phyloP scores from a whole-genome alignment of 2,797 vertebrate genomes.

The Chelon auratus region DNA sequence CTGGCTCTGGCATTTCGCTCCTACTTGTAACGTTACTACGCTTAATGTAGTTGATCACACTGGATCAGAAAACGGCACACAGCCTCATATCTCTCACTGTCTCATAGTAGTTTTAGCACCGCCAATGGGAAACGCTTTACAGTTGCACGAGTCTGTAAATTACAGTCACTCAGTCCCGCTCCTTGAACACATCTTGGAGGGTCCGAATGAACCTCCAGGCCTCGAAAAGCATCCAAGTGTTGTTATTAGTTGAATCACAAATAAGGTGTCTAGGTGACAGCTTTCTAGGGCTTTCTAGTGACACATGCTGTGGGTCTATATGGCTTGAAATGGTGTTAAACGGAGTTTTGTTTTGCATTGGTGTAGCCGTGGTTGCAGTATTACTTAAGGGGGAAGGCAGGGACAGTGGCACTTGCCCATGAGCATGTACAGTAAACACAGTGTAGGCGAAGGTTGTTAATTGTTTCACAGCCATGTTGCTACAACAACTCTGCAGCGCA shows the following conservation, averaged over 20 bases:
- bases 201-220: slow-evolving; percentile 11
- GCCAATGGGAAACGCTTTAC: slow-evolving; percentile 57
- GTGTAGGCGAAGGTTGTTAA: not conserved
- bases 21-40: slow-evolving; percentile 24
- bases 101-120: slow-evolving; percentile 54
- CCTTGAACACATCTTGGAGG: not conserved
- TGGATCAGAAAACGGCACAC: slow-evolving; percentile 36
- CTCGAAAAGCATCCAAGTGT: not conserved
- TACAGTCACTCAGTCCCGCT: slow-evolving; percentile 4
- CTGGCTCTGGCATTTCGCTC: slow-evolving; percentile 23
- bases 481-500: slow-evolving; percentile 23
- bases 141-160: slow-evolving; percentile 40
- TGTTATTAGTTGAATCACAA: no score
- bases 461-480: slow-evolving; percentile 29
- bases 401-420: slow-evolving; percentile 9
- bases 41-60: slow-evolving; percentile 30
- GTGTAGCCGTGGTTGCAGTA: slow-evolving; percentile 1
- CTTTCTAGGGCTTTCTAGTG: no score
- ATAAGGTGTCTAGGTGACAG: no score
- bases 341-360: not conserved
- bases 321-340: no score
- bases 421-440: slow-evolving; percentile 43
- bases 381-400: not conserved
- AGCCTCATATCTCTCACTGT: slow-evolving; percentile 7
- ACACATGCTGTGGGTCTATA: no score